Base-by-base conservation (phyloP, 1,140 invertebrate species). In the Trigoniulus corallinus region DNA sequence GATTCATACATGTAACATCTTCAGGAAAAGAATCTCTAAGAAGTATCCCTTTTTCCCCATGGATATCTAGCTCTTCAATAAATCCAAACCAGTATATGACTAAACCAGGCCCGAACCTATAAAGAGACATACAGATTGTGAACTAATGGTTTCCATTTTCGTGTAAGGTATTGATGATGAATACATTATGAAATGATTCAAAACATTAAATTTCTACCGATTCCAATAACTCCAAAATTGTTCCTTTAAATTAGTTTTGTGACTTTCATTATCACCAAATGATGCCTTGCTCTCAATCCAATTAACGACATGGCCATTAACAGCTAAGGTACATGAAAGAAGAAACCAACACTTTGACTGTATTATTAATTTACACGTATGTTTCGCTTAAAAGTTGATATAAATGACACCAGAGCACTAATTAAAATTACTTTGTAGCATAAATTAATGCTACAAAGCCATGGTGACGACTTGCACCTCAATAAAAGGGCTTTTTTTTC, bases 61-160 rank as follows among this genome's bases (percentile, higher is more conserved):
- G 54, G 55, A 69, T 58, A 21, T 68, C 62, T 20, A 88, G 65
- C 37, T 75, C 77, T 53, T 88, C 83, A 15, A 92, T 67, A 64
- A 80, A 93, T 21, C 88, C 89, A 73, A 92, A 91, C 91, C 91
- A 96, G 64, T 95, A 96, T 57, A 96, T 93, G 2, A 95, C 85
- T 50, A 94, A 71, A 2, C 91, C 91, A 15, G 88, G 78, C 2
- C 92, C 92, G 76, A 93, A 96, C 59, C 84, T 82, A 53, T 41
- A 58, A 59, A 57, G 54, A 51, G 52, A 52, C 29, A 26, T 46
- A 34, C 1, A 24, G 29, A 43, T 53, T 27, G 46, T 48, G 7
- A 34, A 15, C 7, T 15, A 34, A 34, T 34, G 15, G 29, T 7
- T 15, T 7, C 7, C 29, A 34, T 34, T 34, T 34, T 7, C 15